These are phyloP conservation scores for Gorsachius goisagi DNA, from an alignment of 2,113 vertebrate species.

Conservation along the genomic window DNA sequence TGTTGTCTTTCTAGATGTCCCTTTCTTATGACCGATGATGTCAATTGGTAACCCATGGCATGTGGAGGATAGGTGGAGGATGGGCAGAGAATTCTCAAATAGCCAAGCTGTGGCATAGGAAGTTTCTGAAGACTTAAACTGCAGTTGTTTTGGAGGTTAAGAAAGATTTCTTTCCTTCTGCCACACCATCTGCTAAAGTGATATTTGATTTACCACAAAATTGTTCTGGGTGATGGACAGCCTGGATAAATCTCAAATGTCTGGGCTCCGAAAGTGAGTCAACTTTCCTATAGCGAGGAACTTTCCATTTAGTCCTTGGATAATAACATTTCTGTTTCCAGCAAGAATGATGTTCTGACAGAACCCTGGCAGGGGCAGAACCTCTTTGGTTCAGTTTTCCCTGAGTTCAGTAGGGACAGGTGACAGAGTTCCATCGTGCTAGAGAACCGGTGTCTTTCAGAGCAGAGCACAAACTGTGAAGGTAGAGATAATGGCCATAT, in stretches of 20 bases:
- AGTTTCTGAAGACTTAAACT: not conserved
- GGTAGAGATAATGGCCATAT: not conserved
- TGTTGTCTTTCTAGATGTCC: not conserved
- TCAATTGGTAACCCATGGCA: not conserved
- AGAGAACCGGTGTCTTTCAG: not conserved
- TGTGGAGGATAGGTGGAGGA: not conserved
- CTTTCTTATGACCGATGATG: not conserved
- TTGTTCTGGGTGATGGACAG: slow-evolving; percentile 36
- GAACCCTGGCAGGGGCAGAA: not conserved
- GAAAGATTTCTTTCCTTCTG: slow-evolving; percentile 34
- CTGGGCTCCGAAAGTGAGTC: slow-evolving; percentile 4
- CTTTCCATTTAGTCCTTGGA: slow-evolving; percentile 16
- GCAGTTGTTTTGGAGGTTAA: slow-evolving; percentile 48
- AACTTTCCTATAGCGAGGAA: slow-evolving; percentile 3
- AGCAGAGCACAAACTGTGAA: not conserved
- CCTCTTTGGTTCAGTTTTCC: not conserved
- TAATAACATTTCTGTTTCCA: not conserved
- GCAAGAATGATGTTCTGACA: not conserved
- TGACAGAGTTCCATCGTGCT: not conserved
- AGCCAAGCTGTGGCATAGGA: not conserved
- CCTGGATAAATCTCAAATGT: slow-evolving; percentile 19
- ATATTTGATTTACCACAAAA: slow-evolving; percentile 38
- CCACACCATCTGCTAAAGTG: slow-evolving; percentile 22
- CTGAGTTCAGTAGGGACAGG: not conserved
- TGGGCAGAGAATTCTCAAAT: not conserved